These are phyloP conservation scores for Lochmaea capreae DNA, from an alignment of 2,888 invertebrate species.

Conservation along the genomic window DNA sequence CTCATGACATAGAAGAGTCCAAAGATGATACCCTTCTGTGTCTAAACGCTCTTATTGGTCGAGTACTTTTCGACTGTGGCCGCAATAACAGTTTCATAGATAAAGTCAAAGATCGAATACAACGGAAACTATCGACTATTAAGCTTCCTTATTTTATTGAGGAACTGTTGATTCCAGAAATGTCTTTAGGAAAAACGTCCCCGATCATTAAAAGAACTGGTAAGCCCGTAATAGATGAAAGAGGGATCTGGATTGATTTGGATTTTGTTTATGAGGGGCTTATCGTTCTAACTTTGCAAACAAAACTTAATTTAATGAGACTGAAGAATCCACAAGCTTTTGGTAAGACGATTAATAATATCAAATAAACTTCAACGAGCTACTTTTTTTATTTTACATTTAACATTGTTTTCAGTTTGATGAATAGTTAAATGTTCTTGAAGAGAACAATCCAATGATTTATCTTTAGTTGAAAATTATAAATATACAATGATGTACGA, in stretches of 20 bases:
- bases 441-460: too few relatives aligned
- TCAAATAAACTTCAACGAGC: too few relatives aligned
- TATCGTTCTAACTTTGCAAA: constrained; percentile 85
- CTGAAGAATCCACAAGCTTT: constrained; percentile 64
- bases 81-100: constrained; percentile 77
- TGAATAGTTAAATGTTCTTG: too few relatives aligned
- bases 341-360: constrained; percentile 40
- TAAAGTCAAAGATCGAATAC: constrained; percentile 81
- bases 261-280: constrained; percentile 84
- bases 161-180: constrained; percentile 79
- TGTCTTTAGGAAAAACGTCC: constrained; percentile 78
- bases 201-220: constrained; percentile 74
- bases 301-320: constrained; percentile 87
- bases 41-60: constrained; percentile 82
- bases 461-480: too few relatives aligned
- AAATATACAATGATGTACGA: neutral
- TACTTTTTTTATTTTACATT: too few relatives aligned
- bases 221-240: constrained; percentile 78
- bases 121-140: constrained; percentile 87
- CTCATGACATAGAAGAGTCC: constrained; percentile 40
- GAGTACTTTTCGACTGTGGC: constrained; percentile 86
- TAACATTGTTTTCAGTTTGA: too few relatives aligned
- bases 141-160: constrained; percentile 92
- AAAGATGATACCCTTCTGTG: constrained; percentile 70
- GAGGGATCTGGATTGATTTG: constrained; percentile 90